A percentile compares a stretch with the other conserved stretches of the same genome.
Conservation (phyloP, 1,140 invertebrate genomes). For the Trinorchestia longiramus region DNA sequence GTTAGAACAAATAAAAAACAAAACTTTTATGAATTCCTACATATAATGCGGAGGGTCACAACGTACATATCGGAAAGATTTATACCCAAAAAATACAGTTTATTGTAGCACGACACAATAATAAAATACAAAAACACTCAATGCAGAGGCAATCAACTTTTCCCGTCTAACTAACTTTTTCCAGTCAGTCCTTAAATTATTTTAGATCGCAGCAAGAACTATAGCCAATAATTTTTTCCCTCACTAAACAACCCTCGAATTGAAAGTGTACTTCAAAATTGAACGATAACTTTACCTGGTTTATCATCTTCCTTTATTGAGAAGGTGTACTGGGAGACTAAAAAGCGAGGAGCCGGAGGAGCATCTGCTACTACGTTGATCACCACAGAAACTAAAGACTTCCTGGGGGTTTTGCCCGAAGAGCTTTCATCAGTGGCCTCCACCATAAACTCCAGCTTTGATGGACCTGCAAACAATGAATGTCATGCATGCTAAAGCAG, state of each 20-base stretch:
- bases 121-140: too few relatives aligned
- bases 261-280: not conserved
- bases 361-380: conserved; percentile 78
- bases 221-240: not conserved
- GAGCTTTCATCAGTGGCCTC: conserved; percentile 83
- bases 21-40: too few relatives aligned
- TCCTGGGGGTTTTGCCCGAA: conserved; percentile 63
- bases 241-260: not conserved
- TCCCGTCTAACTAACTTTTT: too few relatives aligned
- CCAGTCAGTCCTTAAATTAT: too few relatives aligned
- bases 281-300: conserved; percentile 55
- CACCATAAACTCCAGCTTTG: conserved; percentile 87
- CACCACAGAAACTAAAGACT: conserved; percentile 80
- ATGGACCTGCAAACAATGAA: not conserved
- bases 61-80: too few relatives aligned
- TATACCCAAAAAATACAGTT: too few relatives aligned
- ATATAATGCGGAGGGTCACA: too few relatives aligned
- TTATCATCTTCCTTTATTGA: conserved; percentile 60
- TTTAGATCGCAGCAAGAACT: not conserved
- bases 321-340: conserved; percentile 80
- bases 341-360: conserved; percentile 69
- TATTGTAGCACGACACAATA: not conserved
- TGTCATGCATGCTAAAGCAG: not conserved
- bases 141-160: too few relatives aligned
- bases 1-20: too few relatives aligned